Percentiles rank a stretch among this genome's conserved stretches.
Conservation (phyloP, 2,113 vertebrate species). For the Lophius piscatorius region DNA sequence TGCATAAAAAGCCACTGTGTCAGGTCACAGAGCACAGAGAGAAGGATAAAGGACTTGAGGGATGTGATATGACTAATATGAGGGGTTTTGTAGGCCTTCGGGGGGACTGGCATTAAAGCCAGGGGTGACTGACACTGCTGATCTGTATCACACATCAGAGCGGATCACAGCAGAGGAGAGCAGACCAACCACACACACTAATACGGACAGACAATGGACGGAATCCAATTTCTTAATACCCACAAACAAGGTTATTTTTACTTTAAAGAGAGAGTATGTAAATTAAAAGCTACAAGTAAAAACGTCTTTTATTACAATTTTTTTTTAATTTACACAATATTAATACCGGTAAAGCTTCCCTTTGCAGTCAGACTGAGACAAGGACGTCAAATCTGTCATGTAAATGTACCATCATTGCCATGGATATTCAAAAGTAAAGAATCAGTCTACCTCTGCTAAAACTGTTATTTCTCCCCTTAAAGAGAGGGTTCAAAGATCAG, state of each 20-base stretch:
- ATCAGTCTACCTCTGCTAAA: constrained; percentile 43
- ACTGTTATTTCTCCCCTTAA: constrained; percentile 73
- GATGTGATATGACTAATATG: constrained; percentile 80
- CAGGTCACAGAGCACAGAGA: constrained; percentile 75
- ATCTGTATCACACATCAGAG: constrained; percentile 78
- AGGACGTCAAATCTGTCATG: constrained; percentile 4
- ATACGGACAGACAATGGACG: constrained; percentile 34
- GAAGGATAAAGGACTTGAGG: constrained; percentile 76
- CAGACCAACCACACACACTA: constrained; percentile 44
- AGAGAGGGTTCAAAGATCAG: constrained; percentile 81
- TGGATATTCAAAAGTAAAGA: constrained; percentile 34
- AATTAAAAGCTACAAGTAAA: constrained; percentile 1
- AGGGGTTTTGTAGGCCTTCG: constrained; percentile 69
- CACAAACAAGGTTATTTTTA: constrained; percentile 3
- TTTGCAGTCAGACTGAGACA: constrained; percentile 19
- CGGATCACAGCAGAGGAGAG: constrained; percentile 64
- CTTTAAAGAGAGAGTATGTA: not conserved
- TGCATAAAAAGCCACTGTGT: constrained; percentile 77
- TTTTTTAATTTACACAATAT: not conserved
- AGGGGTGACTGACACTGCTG: constrained; percentile 78
- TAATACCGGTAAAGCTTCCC: not conserved
- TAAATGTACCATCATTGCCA: constrained; percentile 35
- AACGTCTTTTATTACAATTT: not conserved
- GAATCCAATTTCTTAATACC: constrained; percentile 19
- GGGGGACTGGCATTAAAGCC: constrained; percentile 69